Evolutionary conservation across 2,888 invertebrate genomes (phyloP).

Genomic region (Acrobasis repandana): DNA sequence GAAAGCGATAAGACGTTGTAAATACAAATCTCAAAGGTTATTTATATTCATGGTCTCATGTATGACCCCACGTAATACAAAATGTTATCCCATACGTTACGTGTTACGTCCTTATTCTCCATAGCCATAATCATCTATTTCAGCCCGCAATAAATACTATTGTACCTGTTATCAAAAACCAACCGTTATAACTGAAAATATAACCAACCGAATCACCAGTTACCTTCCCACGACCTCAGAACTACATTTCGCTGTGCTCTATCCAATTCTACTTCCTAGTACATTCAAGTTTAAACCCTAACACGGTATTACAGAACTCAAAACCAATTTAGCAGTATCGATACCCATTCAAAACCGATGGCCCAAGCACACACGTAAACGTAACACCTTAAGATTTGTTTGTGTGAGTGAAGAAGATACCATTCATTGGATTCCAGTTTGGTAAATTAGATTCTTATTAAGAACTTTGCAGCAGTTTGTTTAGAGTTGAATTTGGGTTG

Average conservation of each 20-base stretch:
- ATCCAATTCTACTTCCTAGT: conserved; percentile 79
- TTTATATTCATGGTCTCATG: neutral
- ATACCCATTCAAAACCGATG: conserved; percentile 71
- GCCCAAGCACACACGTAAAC: conserved; percentile 62
- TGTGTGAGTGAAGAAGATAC: conserved; percentile 56
- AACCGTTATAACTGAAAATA: conserved; percentile 70
- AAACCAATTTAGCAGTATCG: conserved; percentile 43
- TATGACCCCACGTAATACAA: neutral
- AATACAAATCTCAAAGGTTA: no score
- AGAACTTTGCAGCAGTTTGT: conserved; percentile 32
- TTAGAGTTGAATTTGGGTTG: conserved; percentile 46
- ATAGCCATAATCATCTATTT: neutral
- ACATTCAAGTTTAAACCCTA: conserved; percentile 49
- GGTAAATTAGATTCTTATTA: conserved; percentile 36
- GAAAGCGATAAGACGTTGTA: no score
- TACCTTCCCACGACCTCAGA: conserved; percentile 78
- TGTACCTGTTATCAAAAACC: conserved; percentile 66
- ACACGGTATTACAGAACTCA: conserved; percentile 39
- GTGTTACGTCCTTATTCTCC: neutral
- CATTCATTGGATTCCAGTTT: conserved; percentile 34
- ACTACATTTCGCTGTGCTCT: conserved; percentile 74
- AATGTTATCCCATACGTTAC: conserved; percentile 22
- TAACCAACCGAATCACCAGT: conserved; percentile 70
- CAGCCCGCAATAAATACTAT: conserved; percentile 35
- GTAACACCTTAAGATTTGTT: conserved; percentile 53